Evolutionary conservation across 1,140 invertebrate species (phyloP).

Genomic region (Magallana angulata): DNA sequence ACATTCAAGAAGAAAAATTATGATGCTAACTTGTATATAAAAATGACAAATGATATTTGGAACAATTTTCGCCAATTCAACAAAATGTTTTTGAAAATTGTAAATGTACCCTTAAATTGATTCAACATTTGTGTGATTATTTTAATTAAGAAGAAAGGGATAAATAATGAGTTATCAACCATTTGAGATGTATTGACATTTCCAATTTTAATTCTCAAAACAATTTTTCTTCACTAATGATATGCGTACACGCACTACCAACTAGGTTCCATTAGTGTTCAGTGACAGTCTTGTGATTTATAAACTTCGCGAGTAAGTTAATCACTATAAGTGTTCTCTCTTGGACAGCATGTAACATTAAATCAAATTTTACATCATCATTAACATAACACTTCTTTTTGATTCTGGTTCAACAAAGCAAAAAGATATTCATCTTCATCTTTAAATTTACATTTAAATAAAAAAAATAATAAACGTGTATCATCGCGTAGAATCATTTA

Average conservation of each 20-base stretch:
- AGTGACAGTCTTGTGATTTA: slow-evolving; percentile 7
- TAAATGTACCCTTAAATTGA: no score
- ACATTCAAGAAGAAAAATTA: no score
- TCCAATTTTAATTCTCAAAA: no score
- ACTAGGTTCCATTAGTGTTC: slow-evolving; percentile 16
- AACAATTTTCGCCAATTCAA: no score
- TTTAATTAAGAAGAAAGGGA: no score
- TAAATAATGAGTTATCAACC: no score
- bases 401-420: neutral
- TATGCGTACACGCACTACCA: neutral
- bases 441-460: slow-evolving; percentile 17
- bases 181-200: no score
- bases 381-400: slow-evolving; percentile 19
- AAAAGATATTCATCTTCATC: neutral
- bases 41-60: no score
- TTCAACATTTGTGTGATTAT: no score
- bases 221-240: no score
- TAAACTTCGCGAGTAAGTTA: neutral
- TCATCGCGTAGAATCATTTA: neutral
- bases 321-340: slow-evolving; percentile 13
- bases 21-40: no score
- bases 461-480: neutral
- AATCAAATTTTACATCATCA: slow-evolving; percentile 15
- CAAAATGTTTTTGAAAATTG: no score
- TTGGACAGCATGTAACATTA: neutral